Evolutionary conservation across 2,888 invertebrate genomes (phyloP), one percentile per base, ranked within the genome.

Genomic region (Acanthoscelides obtectus): DNA sequence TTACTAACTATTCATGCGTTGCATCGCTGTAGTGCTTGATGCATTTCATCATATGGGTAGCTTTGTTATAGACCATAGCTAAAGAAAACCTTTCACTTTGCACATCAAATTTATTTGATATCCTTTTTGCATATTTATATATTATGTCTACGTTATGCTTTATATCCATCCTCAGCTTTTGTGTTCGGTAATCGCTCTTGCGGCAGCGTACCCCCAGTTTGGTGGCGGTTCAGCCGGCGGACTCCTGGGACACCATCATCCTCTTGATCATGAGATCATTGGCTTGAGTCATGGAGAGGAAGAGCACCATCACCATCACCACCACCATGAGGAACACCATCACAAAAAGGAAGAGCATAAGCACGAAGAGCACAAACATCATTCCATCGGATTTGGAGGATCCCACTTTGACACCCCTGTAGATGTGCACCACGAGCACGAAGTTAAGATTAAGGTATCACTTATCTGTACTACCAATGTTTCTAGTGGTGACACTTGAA

Each of bases 401-500:
- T 80, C 81, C 2, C 68, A 80, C 74, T 81, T 81, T 70, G 73
- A 76, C 67, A 83, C 80, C 66, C 82, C 81, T 65, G 81, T 81
- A 4, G 81, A 82, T 73, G 74, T 80, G 0, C 80, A 82, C 68
- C 80, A 83, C 67, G 83, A 82, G 72, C 76, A 81, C 69, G 80
- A 72, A 64, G 73, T 83, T 65, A 81, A 82, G 74, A 70, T 83
- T 66, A 83, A 83, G 77, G 83, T 83, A 70, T 72, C n/a, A n/a
- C n/a, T n/a, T n/a, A n/a, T n/a, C n/a, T n/a, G n/a, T n/a, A n/a
- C n/a, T n/a, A n/a, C n/a, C n/a, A n/a, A n/a, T n/a, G n/a, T n/a
- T n/a, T n/a, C n/a, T n/a, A n/a, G n/a, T n/a, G n/a, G n/a, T n/a
- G n/a, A n/a, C n/a, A n/a, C n/a, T n/a, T n/a, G n/a, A n/a, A n/a